Conservation (phyloP, 1,140 invertebrate species). For the Hydropsyche tenuis region DNA sequence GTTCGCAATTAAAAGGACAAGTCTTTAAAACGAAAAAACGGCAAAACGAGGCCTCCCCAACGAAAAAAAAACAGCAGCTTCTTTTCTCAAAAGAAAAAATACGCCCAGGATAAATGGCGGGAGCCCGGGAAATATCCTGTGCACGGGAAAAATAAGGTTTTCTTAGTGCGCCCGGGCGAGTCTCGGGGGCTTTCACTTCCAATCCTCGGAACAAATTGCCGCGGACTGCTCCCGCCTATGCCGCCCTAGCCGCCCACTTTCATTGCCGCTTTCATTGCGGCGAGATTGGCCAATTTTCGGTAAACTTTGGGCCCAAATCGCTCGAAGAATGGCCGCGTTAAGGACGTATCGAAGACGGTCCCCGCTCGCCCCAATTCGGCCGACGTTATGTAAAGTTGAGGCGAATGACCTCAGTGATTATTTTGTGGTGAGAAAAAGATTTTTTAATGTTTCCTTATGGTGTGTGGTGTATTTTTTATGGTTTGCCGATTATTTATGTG, state of each 20-base stretch:
- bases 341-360: no score
- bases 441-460: no score
- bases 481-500: no score
- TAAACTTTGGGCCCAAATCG: not conserved
- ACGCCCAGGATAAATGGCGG: slow-evolving; percentile 1
- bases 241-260: no score
- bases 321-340: not conserved
- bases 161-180: not conserved
- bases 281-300: slow-evolving; percentile 17
- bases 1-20: slow-evolving; percentile 18
- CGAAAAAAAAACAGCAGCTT: not conserved
- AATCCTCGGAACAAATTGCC: slow-evolving; percentile 21
- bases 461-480: no score
- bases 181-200: slow-evolving; percentile 25
- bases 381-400: no score
- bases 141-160: slow-evolving; percentile 1
- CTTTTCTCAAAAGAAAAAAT: no score
- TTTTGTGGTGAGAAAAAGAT: no score
- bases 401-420: no score
- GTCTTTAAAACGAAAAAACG: slow-evolving; percentile 12
- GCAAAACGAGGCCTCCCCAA: not conserved
- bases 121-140: slow-evolving; percentile 8
- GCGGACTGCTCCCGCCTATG: not conserved
- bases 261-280: slow-evolving; percentile 18
- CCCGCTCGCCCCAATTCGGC: no score